Evolutionary conservation across 2,888 invertebrate species (phyloP).

Genomic region (Serripes groenlandicus): DNA sequence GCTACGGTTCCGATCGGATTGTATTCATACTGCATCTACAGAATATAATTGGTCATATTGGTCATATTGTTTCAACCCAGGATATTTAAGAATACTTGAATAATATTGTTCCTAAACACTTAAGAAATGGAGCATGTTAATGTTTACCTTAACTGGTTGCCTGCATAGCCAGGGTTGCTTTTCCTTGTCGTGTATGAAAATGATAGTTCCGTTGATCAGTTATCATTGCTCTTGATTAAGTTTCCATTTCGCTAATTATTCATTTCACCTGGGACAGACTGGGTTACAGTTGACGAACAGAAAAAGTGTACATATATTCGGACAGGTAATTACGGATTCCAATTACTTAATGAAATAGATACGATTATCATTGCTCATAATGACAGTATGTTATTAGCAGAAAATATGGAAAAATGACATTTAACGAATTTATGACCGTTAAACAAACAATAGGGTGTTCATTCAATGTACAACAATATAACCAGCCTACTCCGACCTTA

Average conservation of each 20-base stretch:
- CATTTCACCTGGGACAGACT: slow-evolving; percentile 29
- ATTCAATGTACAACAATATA: no score
- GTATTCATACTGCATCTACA: no score
- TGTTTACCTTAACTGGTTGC: no score
- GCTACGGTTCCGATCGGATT: no score
- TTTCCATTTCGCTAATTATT: slow-evolving; percentile 34
- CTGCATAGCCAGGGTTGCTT: no score
- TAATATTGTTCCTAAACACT: no score
- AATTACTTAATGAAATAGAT: slow-evolving; percentile 60
- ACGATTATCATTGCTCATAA: slow-evolving; percentile 30
- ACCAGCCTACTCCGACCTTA: no score
- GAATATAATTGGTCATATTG: no score
- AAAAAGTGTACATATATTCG: slow-evolving; percentile 11
- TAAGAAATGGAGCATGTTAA: no score
- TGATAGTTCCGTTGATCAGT: slow-evolving; percentile 21
- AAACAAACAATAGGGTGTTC: neutral
- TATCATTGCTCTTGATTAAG: slow-evolving; percentile 28
- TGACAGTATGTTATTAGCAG: slow-evolving; percentile 18
- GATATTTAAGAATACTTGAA: no score
- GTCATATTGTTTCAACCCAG: no score
- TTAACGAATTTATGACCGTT: neutral
- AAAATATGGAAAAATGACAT: slow-evolving; percentile 7
- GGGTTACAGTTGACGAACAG: neutral
- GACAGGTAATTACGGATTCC: slow-evolving; percentile 53
- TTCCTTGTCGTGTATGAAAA: no score